Base-by-base conservation (phyloP, 1,140 invertebrate species). In the Pararge aegeria region DNA sequence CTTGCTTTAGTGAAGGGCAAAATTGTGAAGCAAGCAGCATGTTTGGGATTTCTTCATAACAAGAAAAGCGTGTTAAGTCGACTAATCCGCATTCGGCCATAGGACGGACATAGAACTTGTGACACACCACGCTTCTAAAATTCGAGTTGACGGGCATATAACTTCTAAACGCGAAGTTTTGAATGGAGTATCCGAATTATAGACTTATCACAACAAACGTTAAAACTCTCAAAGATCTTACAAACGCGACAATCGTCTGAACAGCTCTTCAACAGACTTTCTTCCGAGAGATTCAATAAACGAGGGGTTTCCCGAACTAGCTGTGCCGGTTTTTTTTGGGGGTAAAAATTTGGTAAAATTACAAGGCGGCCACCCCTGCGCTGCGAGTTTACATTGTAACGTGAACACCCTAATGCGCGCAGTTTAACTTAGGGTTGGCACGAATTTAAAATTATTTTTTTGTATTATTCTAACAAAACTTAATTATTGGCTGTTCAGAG, bases 301-400 rank as follows among this genome's bases (percentile, higher is more conserved):
- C 65, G 34, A 64, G 68, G 78, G 75, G 73, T 70, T 64, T 60
- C 70, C 60, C 42, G 10, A 46, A 46, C 16, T 20, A 72, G 73
- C 66, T 73, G 64, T 57, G 65, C n/a, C 69, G 66, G 57, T 73
- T 75, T 72, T 66, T 79, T 75, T 73, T 67, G 68, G n/a, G 79
- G 82, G 79, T 84, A 83, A 84, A 88, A 87, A 85, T 88, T 88
- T 78, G 82, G 74, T 70, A 70, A 83, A 83, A 87, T 88, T 85
- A 86, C 85, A 85, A 80, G 80, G 75, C 78, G 63, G 72, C 73
- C 78, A 80, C 80, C 82, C 83, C 73, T 64, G 55, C 53, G 46
- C 30, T 46, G 27, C 15, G 42, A 73, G 83, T 88, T 85, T 84
- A 88, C 83, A 87, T 83, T 88, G 83, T 88, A 88, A 87, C 77